Percentiles rank a stretch among this genome's conserved stretches.
phyloP scores from a whole-genome alignment of 2,797 vertebrate species.

The Silurus aristotelis region DNA sequence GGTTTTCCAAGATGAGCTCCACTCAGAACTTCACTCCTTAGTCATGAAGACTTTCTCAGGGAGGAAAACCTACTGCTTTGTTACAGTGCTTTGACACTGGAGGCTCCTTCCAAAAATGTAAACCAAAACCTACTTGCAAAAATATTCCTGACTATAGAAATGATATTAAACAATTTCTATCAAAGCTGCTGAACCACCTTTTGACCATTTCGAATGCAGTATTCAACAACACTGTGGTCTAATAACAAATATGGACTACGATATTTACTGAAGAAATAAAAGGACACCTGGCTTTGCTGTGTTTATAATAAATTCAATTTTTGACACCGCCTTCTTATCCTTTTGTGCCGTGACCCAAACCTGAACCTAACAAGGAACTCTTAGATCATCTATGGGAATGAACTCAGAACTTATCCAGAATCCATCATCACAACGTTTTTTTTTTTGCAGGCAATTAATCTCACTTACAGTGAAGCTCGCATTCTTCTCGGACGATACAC shows the following conservation, averaged over 20 bases:
- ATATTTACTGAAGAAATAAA: background rate
- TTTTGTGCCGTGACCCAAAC: background rate
- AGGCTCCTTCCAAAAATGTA: background rate
- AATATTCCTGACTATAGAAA: background rate
- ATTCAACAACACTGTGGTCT: background rate
- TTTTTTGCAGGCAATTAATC: conserved; percentile 46
- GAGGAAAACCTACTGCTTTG: background rate
- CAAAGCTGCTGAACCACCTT: background rate
- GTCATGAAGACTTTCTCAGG: background rate
- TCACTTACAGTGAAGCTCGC: conserved; percentile 42
- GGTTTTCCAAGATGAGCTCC: too few species aligned
- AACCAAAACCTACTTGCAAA: background rate
- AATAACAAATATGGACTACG: background rate
- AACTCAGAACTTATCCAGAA: conserved; percentile 17
- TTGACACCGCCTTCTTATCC: background rate
- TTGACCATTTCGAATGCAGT: background rate
- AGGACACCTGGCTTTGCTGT: background rate
- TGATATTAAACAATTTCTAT: background rate
- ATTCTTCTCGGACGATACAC: conserved; percentile 55
- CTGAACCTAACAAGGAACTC: background rate
- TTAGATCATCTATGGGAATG: conserved; percentile 19
- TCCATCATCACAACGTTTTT: conserved; percentile 35
- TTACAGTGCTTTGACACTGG: background rate
- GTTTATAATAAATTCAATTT: background rate
- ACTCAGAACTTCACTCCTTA: background rate